Percentiles rank a stretch among this genome's conserved stretches.
These are phyloP conservation scores for Drosophila borborema DNA, from an alignment of 2,888 invertebrate species.

Conservation along the genomic window DNA sequence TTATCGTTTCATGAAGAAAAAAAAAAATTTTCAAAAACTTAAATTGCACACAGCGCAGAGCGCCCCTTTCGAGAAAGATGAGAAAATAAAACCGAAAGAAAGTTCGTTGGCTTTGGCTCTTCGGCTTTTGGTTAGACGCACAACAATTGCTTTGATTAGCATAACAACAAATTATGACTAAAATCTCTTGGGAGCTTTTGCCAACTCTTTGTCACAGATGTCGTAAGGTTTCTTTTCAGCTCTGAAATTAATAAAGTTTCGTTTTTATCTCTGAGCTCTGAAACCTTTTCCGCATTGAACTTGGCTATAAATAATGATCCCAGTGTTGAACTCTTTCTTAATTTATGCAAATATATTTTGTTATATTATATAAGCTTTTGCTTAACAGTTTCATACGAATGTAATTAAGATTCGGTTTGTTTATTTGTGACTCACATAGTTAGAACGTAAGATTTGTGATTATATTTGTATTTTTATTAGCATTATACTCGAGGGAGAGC, in stretches of 20 bases:
- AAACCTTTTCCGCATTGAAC: conserved; percentile 11
- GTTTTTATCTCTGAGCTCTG: conserved; percentile 10
- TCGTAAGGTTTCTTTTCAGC: conserved; percentile 20
- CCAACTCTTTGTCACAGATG: conserved; percentile 24
- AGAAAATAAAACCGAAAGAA: conserved; percentile 32
- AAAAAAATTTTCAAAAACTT: conserved; percentile 70
- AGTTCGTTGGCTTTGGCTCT: conserved; percentile 33
- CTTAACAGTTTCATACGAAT: too few relatives aligned
- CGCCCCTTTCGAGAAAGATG: conserved; percentile 17
- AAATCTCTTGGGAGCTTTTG: conserved; percentile 17
- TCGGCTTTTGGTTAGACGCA: background rate
- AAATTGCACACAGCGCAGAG: conserved; percentile 22
- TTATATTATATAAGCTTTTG: conserved; percentile 20
- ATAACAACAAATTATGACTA: conserved; percentile 40
- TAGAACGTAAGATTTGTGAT: background rate
- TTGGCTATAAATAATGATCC: conserved; percentile 4
- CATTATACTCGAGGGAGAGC: background rate
- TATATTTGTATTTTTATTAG: background rate
- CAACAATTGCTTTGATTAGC: conserved; percentile 40
- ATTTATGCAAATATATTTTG: conserved; percentile 39
- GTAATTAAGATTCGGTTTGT: background rate
- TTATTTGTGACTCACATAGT: background rate
- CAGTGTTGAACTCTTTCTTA: conserved; percentile 15
- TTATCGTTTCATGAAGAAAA: conserved; percentile 56
- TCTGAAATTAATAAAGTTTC: conserved; percentile 14